Base-by-base conservation (phyloP, 2,797 vertebrate genomes). In the Onychomys arenicola region DNA sequence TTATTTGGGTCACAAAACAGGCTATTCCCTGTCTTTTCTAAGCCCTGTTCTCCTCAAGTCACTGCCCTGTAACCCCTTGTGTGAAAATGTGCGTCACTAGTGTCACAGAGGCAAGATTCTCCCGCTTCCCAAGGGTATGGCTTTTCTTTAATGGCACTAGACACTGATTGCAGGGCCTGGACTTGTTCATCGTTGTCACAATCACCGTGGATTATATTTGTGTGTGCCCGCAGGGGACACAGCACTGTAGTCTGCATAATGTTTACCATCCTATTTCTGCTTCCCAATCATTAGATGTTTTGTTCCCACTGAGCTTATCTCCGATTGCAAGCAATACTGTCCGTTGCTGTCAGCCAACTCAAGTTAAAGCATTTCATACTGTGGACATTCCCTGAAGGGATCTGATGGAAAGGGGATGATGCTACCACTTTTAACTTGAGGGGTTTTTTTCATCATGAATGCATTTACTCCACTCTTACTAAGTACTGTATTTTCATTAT, bases 201-300 rank as follows among this genome's bases (percentile, higher is more conserved):
- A 96, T 97, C 91, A 80, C 85, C 19, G 1, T 17, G 88, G 71
- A 87, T 97, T 76, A 86, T 65, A 80, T 85, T 96, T 95, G 46
- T 88, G 86, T 52, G 86, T 65, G 65, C 81, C 86, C 87, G 21
- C 55, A 32, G 83, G 80, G 91, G 61, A 52, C 87, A 55, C 6
- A 87, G 49, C 94, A 65, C 71, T 69, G 16, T 59, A 23, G 67
- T 43, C 91, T 88, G 91, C 77, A 82, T 91, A 89, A 87, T 94
- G 94, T 93, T 95, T 93, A n/a, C 95, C 83, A 80, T 89, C 81
- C 94, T 91, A 65, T 65, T 90, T 96, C 89, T 95, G 89, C 65
- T 71, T 84, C 63, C 5, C 2, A 93, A 93, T 93, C 52, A 63
- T 93, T 40, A 52, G 37, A 94, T 78, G 57, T 65, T 93, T 69